Evolutionary conservation across 30 jellyfish, hydroid and myxozoan genomes (phyloP), one percentile per base, ranked within the genome.

Genomic region (Aurelia coerulea): DNA sequence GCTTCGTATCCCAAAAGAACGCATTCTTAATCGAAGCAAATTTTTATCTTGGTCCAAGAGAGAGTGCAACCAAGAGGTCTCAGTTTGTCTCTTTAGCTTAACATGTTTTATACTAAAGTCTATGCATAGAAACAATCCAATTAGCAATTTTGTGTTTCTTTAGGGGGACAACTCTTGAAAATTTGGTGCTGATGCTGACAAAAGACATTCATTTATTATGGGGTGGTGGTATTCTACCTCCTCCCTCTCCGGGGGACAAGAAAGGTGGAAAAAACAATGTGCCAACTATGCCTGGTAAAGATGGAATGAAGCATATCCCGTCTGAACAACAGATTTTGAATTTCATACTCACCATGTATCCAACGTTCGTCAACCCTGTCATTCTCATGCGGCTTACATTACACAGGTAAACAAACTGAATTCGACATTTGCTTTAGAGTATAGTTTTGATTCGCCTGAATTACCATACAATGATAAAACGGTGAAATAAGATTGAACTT

Each of bases 351-450:
- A 83, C 97, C 49, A 94, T 83, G 86, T 89, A 85, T 58, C 97
- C 85, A 59, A 79, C 99, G 32, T 94, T 88, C 63, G 95, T 86
- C 13, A 94, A 94, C 62, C 99, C 99, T 39, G 93, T 94, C 42
- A 89, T 94, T 46, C 76, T 94, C 11, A 85, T 80, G 94, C 74
- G 99, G 60, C 90, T 94, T 16, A 65, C 87, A 37, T 84, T 94
- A 67, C 99, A 94, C 85, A 84, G 96, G 96, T 88, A 58, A 11
- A 41, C 42, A n/a, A 5, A 0, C 41, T 12, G 6, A 65, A 7
- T 4, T n/a, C 34, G 5, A 4, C 15, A 12, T 29, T 9, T 46
- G 56, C 51, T 39, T 39, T 39, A 39, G 51, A 2, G 8, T 39
- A 9, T 39, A 39, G 0, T 39, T 39, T 39, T 1, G 0, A 39